Evolutionary conservation across 2,797 vertebrate genomes (phyloP).

Genomic region (Amblyopsis hoosieri): DNA sequence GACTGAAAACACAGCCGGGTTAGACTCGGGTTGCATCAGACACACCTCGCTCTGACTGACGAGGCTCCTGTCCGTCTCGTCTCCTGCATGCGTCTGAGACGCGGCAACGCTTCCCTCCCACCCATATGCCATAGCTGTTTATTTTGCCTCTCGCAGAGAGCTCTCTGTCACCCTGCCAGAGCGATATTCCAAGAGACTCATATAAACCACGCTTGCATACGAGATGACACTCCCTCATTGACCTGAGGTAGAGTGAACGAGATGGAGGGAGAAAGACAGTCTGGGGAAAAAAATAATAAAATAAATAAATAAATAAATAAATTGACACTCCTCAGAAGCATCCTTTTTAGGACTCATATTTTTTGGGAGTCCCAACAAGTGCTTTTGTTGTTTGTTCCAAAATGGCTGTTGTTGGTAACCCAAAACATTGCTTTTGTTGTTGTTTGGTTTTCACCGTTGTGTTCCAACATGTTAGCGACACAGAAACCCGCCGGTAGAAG

Average conservation of each 20-base stretch:
- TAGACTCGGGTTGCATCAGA: constrained; percentile 17
- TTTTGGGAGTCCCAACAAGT: constrained; percentile 45
- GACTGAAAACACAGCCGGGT: constrained; percentile 49
- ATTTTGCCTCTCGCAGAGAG: constrained; percentile 64
- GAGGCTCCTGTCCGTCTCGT: constrained; percentile 9
- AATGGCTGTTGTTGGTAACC: constrained; percentile 69
- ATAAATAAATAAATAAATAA: constrained; percentile 3
- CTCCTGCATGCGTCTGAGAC: constrained; percentile 22
- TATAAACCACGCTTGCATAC: constrained; percentile 44
- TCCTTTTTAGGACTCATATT: constrained; percentile 43
- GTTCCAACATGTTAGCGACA: constrained; percentile 71
- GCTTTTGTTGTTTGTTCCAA: constrained; percentile 67
- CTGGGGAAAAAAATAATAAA: constrained; percentile 13
- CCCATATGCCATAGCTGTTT: constrained; percentile 75
- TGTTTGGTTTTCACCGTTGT: constrained; percentile 62
- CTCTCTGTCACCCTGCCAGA: constrained; percentile 68
- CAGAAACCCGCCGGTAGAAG: constrained; percentile 58
- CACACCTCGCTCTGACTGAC: constrained; percentile 17
- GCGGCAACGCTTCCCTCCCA: constrained; percentile 42
- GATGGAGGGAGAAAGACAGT: background rate
- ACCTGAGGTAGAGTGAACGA: constrained; percentile 30
- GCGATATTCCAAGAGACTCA: constrained; percentile 51
- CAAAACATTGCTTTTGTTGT: constrained; percentile 72
- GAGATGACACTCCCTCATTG: constrained; percentile 58
- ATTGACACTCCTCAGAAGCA: constrained; percentile 30